Evolutionary conservation across 2,888 invertebrate genomes (phyloP).

Genomic region (Napeogenes sylphis): DNA sequence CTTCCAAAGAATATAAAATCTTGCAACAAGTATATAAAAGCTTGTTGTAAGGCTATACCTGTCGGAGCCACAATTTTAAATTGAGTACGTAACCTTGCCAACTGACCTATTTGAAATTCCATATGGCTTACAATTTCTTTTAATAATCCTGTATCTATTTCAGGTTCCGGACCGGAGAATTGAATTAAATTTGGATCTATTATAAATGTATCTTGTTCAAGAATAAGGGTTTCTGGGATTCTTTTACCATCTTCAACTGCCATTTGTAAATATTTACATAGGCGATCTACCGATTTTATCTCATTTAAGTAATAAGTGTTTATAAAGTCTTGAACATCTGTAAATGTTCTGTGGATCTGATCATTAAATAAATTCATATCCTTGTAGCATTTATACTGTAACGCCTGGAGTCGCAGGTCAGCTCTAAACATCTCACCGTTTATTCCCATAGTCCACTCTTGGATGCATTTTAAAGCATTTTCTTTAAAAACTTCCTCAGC

Average conservation of each 20-base stretch:
- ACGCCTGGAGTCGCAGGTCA: conserved; percentile 57
- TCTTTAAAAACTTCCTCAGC: conserved; percentile 57
- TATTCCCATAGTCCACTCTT: conserved; percentile 78
- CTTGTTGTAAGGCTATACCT: conserved; percentile 63
- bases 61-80: conserved; percentile 66
- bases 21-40: conserved; percentile 72
- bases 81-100: conserved; percentile 55
- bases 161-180: conserved; percentile 41
- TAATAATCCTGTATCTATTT: conserved; percentile 33
- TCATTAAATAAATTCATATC: conserved; percentile 67
- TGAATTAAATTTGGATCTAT: conserved; percentile 68
- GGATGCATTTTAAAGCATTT: conserved; percentile 64
- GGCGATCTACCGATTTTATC: conserved; percentile 67
- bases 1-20: conserved; percentile 72
- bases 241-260: conserved; percentile 68
- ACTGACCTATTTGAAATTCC: conserved; percentile 60
- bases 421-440: conserved; percentile 77
- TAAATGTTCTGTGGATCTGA: conserved; percentile 63
- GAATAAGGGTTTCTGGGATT: conserved; percentile 65
- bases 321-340: conserved; percentile 62
- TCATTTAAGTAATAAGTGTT: conserved; percentile 66
- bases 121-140: conserved; percentile 42
- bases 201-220: conserved; percentile 70
- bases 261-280: conserved; percentile 73
- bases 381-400: conserved; percentile 58